These are phyloP conservation scores for Cololabis saira DNA, from an alignment of 2,113 vertebrate species.

Conservation along the genomic window DNA sequence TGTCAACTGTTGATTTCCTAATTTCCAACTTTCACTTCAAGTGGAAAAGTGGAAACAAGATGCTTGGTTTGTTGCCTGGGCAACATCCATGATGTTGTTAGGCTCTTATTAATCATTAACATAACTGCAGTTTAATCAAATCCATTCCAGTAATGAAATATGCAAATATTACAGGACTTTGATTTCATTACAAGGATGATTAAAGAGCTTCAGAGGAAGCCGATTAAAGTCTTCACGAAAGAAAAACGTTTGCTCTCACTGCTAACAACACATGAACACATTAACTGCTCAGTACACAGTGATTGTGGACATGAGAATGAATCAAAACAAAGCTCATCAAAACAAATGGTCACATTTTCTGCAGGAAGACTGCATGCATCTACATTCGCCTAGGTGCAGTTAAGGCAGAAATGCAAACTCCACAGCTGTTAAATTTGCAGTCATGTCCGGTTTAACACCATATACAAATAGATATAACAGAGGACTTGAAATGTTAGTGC, in stretches of 20 bases:
- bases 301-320: too few species aligned
- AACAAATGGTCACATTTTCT: too few species aligned
- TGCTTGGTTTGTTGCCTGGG: not conserved
- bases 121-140: constrained; percentile 26
- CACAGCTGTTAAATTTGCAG: constrained; percentile 8
- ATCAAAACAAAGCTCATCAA: too few species aligned
- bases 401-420: constrained; percentile 6
- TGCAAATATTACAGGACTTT: constrained; percentile 39
- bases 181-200: constrained; percentile 19
- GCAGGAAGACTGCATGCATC: not conserved
- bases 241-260: too few species aligned
- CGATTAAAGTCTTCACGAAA: constrained; percentile 20
- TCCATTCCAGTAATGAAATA: constrained; percentile 43
- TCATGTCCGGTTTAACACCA: constrained; percentile 15
- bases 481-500: not conserved
- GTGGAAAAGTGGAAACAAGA: constrained; percentile 9
- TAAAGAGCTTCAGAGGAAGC: constrained; percentile 26
- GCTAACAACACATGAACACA: too few species aligned
- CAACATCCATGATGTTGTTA: constrained; percentile 2
- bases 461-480: too few species aligned
- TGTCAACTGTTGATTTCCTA: not conserved
- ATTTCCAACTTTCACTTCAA: too few species aligned
- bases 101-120: constrained; percentile 17
- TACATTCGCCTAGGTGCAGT: not conserved
- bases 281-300: too few species aligned